Evolutionary conservation across 2,888 invertebrate species (phyloP).

Genomic region (Hyposoter didymator): DNA sequence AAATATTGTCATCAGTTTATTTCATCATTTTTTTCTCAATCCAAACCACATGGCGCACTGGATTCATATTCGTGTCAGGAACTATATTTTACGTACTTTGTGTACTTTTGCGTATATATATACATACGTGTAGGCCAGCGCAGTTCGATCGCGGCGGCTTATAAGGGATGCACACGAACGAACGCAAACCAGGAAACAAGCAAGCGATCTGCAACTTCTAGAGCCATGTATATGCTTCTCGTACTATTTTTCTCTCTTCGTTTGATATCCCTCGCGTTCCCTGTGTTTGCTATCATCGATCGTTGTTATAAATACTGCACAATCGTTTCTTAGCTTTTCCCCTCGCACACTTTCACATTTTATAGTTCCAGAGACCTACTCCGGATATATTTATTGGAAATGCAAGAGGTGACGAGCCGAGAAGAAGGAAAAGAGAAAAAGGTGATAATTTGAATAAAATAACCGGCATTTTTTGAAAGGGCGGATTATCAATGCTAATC

Average conservation of each 20-base stretch:
- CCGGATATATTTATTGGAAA: conserved; percentile 63
- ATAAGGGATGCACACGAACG: conserved; percentile 30
- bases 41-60: conserved; percentile 10
- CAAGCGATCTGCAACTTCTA: conserved; percentile 76
- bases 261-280: conserved; percentile 26
- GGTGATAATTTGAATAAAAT: neutral
- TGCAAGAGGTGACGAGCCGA: conserved; percentile 50
- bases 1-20: conserved; percentile 34
- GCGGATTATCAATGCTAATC: neutral
- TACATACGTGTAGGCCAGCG: conserved; percentile 28
- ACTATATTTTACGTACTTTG: neutral
- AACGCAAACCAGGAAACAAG: conserved; percentile 73
- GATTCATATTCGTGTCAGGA: conserved; percentile 38
- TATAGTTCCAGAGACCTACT: conserved; percentile 69
- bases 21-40: too few relatives aligned
- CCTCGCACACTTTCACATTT: conserved; percentile 30
- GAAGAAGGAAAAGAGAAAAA: conserved; percentile 43
- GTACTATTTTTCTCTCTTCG: conserved; percentile 15
- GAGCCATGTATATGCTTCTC: conserved; percentile 61
- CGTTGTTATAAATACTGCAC: conserved; percentile 77
- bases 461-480: neutral
- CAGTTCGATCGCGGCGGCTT: conserved; percentile 62
- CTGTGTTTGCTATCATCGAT: conserved; percentile 73
- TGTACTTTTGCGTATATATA: neutral
- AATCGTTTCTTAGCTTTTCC: conserved; percentile 52